Conservation (phyloP, 1,140 invertebrate species). For the Hylyphantes graminicola region DNA sequence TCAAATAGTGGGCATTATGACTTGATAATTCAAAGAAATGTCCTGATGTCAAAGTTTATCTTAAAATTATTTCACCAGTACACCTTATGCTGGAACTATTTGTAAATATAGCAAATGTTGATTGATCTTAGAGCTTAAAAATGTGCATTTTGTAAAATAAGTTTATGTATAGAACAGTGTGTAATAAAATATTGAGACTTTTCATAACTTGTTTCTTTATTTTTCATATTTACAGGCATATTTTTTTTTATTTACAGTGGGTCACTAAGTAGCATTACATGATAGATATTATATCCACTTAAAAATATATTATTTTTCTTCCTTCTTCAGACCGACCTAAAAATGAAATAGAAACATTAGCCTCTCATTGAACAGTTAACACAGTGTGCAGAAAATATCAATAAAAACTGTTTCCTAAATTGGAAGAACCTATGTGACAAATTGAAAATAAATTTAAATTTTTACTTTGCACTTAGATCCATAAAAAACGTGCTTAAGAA, state of each 20-base stretch:
- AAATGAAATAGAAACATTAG: no score
- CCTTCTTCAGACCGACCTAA: constrained; percentile 72
- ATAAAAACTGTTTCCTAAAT: no score
- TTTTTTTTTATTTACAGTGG: constrained; percentile 32
- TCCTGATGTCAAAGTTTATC: not conserved
- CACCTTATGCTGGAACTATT: not conserved
- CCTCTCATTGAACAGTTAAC: no score
- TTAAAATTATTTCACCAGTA: not conserved
- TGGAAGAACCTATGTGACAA: not conserved
- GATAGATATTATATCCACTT: constrained; percentile 81
- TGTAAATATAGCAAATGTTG: constrained; percentile 44
- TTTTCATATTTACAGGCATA: constrained; percentile 11
- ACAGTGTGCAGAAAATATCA: no score
- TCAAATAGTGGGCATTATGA: constrained; percentile 24
- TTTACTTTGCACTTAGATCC: not conserved
- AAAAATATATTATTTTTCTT: constrained; percentile 81
- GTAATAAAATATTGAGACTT: constrained; percentile 35
- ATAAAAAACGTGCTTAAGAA: no score
- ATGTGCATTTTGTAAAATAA: constrained; percentile 49
- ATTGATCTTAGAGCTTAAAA: constrained; percentile 32
- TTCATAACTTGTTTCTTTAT: not conserved
- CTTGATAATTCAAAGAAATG: not conserved
- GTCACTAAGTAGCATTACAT: constrained; percentile 65
- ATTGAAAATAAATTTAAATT: constrained; percentile 4
- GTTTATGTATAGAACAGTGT: constrained; percentile 39